These are phyloP conservation scores for Danionella cerebrum DNA, from an alignment of 2,113 vertebrate genomes.

Conservation along the genomic window DNA sequence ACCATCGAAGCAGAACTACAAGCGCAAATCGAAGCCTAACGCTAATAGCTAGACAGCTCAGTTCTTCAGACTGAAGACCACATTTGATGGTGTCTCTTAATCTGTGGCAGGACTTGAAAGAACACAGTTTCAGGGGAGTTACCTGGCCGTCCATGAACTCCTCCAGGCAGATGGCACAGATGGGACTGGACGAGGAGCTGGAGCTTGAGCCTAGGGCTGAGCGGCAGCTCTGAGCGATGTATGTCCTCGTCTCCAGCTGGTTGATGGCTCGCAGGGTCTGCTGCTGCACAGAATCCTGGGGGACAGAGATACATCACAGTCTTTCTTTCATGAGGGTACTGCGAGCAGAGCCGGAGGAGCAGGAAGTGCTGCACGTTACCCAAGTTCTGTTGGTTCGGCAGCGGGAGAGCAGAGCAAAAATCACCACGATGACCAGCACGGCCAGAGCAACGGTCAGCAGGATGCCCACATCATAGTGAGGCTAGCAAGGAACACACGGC, in stretches of 20 bases:
- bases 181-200: slow-evolving; percentile 82
- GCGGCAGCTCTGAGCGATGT: slow-evolving; percentile 59
- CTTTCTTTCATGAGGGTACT: background rate
- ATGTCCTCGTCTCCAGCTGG: slow-evolving; percentile 79
- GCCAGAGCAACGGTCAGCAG: slow-evolving; percentile 85
- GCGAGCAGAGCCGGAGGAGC: no score
- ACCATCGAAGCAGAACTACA: no score
- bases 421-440: slow-evolving; percentile 75
- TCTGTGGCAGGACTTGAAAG: no score
- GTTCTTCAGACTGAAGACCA: no score
- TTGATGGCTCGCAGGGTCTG: slow-evolving; percentile 83
- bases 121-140: no score
- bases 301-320: background rate
- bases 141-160: slow-evolving; percentile 97
- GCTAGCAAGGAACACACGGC: slow-evolving; percentile 62
- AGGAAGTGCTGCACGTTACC: no score
- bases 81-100: no score
- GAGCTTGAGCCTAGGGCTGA: slow-evolving; percentile 72
- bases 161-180: slow-evolving; percentile 94
- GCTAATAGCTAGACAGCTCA: no score
- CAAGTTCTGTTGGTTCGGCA: slow-evolving; percentile 78
- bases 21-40: no score
- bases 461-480: slow-evolving; percentile 87
- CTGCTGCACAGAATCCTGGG: slow-evolving; percentile 86
- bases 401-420: slow-evolving; percentile 77